phyloP scores from a whole-genome alignment of 2,888 invertebrate genomes.

The Hirtodrosophila confusa region DNA sequence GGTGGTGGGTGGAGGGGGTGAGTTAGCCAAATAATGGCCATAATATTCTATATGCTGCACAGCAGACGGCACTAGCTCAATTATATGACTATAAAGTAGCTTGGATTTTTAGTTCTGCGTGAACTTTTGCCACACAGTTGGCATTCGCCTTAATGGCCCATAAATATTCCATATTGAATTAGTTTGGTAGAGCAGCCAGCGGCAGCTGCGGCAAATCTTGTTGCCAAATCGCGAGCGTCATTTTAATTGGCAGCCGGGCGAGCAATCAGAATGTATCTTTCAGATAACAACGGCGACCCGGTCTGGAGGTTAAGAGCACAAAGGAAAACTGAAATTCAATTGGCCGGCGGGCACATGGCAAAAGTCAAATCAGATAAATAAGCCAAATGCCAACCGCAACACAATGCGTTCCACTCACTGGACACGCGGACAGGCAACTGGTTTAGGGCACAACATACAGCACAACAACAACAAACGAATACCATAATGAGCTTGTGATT shows the following conservation, averaged over 20 bases:
- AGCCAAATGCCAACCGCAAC: constrained; percentile 48
- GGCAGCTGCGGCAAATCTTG: constrained; percentile 27
- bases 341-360: constrained; percentile 45
- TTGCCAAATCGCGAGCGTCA: constrained; percentile 55
- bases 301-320: constrained; percentile 46
- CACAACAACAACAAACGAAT: background rate
- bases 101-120: too few relatives aligned
- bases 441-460: constrained; percentile 24
- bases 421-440: constrained; percentile 39
- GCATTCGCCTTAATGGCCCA: constrained; percentile 34
- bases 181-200: constrained; percentile 26
- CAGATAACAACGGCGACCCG: constrained; percentile 35
- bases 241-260: constrained; percentile 71
- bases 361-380: constrained; percentile 74
- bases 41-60: constrained; percentile 48
- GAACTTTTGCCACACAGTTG: constrained; percentile 14
- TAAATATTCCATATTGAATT: constrained; percentile 63
- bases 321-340: constrained; percentile 53
- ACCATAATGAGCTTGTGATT: constrained; percentile 69
- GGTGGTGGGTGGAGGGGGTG: constrained; percentile 3
- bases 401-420: constrained; percentile 48
- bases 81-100: background rate
- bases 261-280: constrained; percentile 54
- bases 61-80: background rate
- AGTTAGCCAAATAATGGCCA: constrained; percentile 43